Conservation (phyloP, 1,140 invertebrate genomes). For the Diprion similis region DNA sequence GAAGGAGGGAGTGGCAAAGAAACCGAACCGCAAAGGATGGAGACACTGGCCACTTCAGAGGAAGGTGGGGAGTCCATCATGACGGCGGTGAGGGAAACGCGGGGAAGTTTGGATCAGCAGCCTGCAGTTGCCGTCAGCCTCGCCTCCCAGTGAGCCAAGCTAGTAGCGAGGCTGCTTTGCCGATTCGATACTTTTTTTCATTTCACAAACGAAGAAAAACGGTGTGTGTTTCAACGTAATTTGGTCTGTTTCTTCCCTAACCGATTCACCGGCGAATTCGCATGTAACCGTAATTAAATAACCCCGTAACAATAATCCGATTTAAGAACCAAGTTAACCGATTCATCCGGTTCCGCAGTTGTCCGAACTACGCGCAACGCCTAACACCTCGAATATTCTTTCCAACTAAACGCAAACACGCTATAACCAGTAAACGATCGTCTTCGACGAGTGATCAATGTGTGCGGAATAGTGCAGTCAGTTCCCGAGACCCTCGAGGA, state of each 20-base stretch:
- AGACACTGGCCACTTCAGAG: neutral
- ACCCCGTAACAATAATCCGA: no score
- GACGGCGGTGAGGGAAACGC: constrained; percentile 3
- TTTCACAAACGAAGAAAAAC: neutral
- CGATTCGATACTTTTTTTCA: neutral
- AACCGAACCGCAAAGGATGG: neutral
- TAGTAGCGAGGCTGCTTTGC: neutral
- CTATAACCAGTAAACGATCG: no score
- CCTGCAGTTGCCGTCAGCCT: constrained; percentile 6
- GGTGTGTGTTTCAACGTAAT: neutral
- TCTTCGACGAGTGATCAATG: neutral
- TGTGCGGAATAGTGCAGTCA: neutral
- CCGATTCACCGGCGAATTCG: no score
- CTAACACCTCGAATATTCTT: no score
- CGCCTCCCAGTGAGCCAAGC: constrained; percentile 6
- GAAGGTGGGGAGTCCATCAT: neutral
- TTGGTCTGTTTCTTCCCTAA: no score
- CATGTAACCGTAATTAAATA: no score
- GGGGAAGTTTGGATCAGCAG: constrained; percentile 3
- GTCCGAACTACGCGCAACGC: no score
- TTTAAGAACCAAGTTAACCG: no score
- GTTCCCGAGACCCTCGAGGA: neutral
- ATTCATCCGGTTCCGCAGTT: no score
- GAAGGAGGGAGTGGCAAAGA: neutral
- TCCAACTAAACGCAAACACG: no score